Conservation (phyloP, 1,140 invertebrate species). For the Leptinotarsa texana region DNA sequence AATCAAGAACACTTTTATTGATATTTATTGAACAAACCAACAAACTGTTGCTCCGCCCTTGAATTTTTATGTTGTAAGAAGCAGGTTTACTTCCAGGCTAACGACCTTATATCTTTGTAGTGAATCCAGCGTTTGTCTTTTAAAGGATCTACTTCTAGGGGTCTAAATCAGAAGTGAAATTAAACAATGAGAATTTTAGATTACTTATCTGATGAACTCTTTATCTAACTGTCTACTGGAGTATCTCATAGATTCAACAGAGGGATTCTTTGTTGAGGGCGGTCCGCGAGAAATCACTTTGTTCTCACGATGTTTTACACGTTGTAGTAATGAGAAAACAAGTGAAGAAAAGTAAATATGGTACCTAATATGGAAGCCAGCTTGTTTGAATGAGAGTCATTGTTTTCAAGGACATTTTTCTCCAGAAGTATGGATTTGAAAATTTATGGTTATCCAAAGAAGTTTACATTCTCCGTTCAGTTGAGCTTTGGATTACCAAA, state of each 20-base stretch:
- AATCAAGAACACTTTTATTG: neutral
- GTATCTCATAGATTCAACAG: neutral
- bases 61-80: conserved; percentile 38
- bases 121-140: conserved; percentile 44
- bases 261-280: neutral
- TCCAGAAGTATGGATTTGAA: no score
- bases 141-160: conserved; percentile 34
- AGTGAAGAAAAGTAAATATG: neutral
- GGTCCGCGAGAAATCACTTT: neutral
- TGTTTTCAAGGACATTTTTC: no score
- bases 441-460: no score
- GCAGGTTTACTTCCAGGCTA: conserved; percentile 44
- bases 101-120: conserved; percentile 36
- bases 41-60: conserved; percentile 29
- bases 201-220: neutral
- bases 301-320: neutral
- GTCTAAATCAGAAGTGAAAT: conserved; percentile 20
- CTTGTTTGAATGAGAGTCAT: no score
- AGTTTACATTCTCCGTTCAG: no score
- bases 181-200: conserved; percentile 9
- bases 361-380: no score
- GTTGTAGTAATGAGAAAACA: neutral
- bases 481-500: no score
- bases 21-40: conserved; percentile 13
- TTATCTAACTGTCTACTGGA: neutral